Evolutionary conservation across 1,140 invertebrate species (phyloP), one percentile per base, ranked within the genome.

Genomic region (Danaus plexippus): DNA sequence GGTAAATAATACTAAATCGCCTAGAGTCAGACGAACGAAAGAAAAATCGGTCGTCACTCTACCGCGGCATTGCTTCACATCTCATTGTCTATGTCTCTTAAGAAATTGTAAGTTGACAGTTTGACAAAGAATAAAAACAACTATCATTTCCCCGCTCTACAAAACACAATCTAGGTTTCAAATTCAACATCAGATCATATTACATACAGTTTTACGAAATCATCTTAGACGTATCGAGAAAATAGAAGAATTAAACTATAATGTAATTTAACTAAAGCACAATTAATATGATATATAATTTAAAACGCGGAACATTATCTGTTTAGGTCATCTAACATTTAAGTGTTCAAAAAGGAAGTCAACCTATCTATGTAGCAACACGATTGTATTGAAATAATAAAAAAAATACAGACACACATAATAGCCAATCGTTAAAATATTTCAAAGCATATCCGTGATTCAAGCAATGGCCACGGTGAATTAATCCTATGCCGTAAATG

Each of bases 401-500:
- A 61, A 57, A 47, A 61, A 53, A 61, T 57, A 47, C 15, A 61
- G 57, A 51, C 50, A 57, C 47, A 47, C 50, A 52, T 60, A 60
- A 61, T 18, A 46, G 57, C 50, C 13, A 54, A 60, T 60, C 58
- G 49, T 58, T 52, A 56, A 61, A 61, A 57, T 57, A 54, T 57
- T 61, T 67, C 47, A 61, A 66, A 61, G 59, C 55, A 63, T 64
- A 63, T 73, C 66, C 60, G 66, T 64, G 69, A 69, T 65, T 67
- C 67, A 70, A 71, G 67, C 67, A 75, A 71, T 71, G 71, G 66
- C 59, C 69, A 73, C 65, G 57, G 68, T 63, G 65, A 83, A 81
- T 83, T 82, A 80, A 82, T 81, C 69, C 67, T 68, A 63, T 43
- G 63, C 81, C 80, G 64, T 85, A 86, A 76, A 86, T 71, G 83